A percentile compares a stretch with the other conserved stretches of the same genome.
These are phyloP conservation scores for Brachionus koreanus DNA, from an alignment of 1,140 invertebrate genomes.

Conservation along the genomic window DNA sequence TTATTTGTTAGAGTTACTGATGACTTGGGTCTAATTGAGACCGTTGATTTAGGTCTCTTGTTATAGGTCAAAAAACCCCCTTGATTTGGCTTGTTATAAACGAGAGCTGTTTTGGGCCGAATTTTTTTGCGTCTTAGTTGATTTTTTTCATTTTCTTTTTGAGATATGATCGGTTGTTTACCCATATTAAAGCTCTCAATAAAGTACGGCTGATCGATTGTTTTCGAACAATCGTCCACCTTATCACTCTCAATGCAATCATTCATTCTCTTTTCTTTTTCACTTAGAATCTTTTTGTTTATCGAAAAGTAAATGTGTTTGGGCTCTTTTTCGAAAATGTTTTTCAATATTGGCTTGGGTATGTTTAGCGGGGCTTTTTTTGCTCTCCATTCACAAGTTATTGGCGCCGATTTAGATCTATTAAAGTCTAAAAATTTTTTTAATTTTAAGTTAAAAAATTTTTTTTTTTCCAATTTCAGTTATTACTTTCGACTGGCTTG, in stretches of 20 bases:
- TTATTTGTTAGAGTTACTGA: not conserved
- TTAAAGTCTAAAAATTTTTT: not conserved
- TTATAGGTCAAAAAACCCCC: not conserved
- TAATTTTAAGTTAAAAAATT: not conserved
- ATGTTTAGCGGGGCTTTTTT: not conserved
- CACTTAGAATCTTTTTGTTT: not conserved
- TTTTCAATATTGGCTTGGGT: not conserved
- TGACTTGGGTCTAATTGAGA: not conserved
- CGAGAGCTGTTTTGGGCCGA: not conserved
- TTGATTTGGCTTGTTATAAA: not conserved
- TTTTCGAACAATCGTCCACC: not conserved
- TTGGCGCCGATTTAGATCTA: not conserved
- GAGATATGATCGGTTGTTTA: not conserved
- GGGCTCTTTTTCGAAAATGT: not conserved
- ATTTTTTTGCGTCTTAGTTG: not conserved
- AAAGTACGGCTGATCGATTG: not conserved
- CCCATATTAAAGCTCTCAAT: not conserved
- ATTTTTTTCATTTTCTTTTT: not conserved
- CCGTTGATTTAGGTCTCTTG: not conserved
- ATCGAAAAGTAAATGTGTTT: not conserved
- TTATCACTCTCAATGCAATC: not conserved
- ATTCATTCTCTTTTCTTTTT: not conserved
- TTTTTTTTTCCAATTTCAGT: too few relatives aligned
- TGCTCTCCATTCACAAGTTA: not conserved
- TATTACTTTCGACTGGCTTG: not conserved